Percentiles rank a stretch among this genome's conserved stretches.
Conservation (phyloP, 2,113 vertebrate genomes). For the Cromileptes altivelis region DNA sequence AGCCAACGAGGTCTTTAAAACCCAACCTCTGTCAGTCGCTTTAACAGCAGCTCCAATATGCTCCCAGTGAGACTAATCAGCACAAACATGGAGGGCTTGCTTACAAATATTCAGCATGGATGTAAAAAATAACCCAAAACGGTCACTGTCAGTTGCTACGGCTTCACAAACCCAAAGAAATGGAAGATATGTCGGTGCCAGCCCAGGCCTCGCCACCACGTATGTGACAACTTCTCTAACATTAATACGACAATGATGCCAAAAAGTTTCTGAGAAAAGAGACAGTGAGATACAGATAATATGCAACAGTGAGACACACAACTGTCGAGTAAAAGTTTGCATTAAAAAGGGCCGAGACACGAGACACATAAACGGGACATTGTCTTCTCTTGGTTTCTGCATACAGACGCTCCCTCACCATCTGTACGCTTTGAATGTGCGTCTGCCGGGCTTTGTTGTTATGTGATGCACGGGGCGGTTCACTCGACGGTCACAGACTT, state of each 20-base stretch:
- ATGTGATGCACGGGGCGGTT: constrained; percentile 57
- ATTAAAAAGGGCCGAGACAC: constrained; percentile 63
- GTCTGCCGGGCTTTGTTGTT: constrained; percentile 41
- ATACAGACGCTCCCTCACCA: constrained; percentile 20
- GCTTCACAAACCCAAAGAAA: constrained; percentile 2
- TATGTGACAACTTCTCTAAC: constrained; percentile 40
- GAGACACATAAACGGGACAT: constrained; percentile 38
- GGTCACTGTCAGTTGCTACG: constrained; percentile 11
- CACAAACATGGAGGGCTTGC: constrained; percentile 15
- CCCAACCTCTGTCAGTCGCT: constrained; percentile 25
- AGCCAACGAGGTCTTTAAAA: constrained; percentile 48
- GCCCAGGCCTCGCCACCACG: constrained; percentile 66
- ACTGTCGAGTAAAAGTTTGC: constrained; percentile 42
- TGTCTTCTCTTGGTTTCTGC: constrained; percentile 52
- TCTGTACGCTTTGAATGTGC: constrained; percentile 10
- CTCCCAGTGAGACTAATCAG: constrained; percentile 37
- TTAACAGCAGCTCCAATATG: constrained; percentile 23
- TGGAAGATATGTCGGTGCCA: constrained; percentile 15
- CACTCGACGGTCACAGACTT: constrained; percentile 98
- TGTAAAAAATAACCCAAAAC: not conserved
- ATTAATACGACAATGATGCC: constrained; percentile 31
- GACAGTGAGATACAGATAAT: constrained; percentile 50
- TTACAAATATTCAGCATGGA: constrained; percentile 7
- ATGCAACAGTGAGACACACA: constrained; percentile 54
- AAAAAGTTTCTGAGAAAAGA: constrained; percentile 33